Base-by-base conservation (phyloP, 2,888 invertebrate species). In the Caenorhabditis afra region DNA sequence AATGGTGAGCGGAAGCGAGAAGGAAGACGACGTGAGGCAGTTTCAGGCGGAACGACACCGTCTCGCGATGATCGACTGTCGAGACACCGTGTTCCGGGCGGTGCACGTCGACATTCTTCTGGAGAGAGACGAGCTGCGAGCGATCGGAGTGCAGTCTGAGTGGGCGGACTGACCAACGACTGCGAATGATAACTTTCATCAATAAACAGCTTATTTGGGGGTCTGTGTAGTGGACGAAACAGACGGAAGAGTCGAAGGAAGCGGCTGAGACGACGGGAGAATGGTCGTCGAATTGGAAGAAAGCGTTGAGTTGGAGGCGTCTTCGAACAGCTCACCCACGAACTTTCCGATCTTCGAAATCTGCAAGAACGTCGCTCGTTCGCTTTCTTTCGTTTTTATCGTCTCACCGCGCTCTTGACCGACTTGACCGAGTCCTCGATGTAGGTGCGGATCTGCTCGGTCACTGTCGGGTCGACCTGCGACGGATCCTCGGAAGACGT, bases 71-170 rank as follows among this genome's bases (percentile, higher is more conserved):
- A 80, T 76, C 7, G 88, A 88, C 61, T 86, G 86, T 37, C 71
- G 88, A 16, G 87, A 88, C 49, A 87, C 87, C 0, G 87, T 82
- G n/a, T 82, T 88, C 57, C 81, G 88, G 3, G 79, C 83, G 1
- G 79, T 85, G 12, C 88, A 88, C 52, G 71, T 87, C 37, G 88
- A 88, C 62, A 58, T 88, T 1, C 73, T 88, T 11, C 68, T 88
- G 53, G 81, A 82, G 50, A 55, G 81, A 37, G 70, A 67, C 14
- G 86, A 87, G 75, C 71, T 83, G 11, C 61, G 77, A 20, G 68
- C 84, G 11, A 81, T 84, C 52, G 84, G 84, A 14, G 81, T 81
- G 4, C 59, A 67, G 23, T 84, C 84, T 0, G 81, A 81, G 18
- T 84, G 84, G 84, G 57, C 76, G 14, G 79, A 81, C 11, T 22